Evolutionary conservation across 2,113 vertebrate species (phyloP).

Genomic region (Ceyx melanurus): DNA sequence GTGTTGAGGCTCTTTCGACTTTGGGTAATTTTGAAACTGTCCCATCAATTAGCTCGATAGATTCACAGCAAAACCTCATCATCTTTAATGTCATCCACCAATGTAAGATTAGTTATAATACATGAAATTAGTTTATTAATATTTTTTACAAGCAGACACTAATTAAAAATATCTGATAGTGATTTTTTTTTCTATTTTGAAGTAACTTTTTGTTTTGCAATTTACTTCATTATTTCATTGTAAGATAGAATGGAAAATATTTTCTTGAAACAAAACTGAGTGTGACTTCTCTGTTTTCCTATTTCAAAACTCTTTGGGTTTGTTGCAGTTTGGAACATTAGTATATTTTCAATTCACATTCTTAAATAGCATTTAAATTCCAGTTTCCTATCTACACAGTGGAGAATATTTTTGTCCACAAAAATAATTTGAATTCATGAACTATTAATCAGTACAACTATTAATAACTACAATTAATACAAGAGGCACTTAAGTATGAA

Average conservation of each 20-base stretch:
- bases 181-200: neutral
- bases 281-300: neutral
- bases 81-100: neutral
- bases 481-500: conserved; percentile 33
- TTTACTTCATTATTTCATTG: neutral
- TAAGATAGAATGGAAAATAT: neutral
- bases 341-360: conserved; percentile 17
- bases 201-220: neutral
- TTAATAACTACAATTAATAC: conserved; percentile 44
- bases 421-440: conserved; percentile 43
- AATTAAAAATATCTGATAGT: neutral
- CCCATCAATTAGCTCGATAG: neutral
- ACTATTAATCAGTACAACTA: conserved; percentile 37
- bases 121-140: neutral
- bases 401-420: conserved; percentile 23
- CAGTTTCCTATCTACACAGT: neutral
- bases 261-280: conserved; percentile 13
- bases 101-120: neutral
- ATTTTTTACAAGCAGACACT: neutral
- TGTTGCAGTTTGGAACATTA: conserved; percentile 3
- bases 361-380: conserved; percentile 7
- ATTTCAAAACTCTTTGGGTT: conserved; percentile 19
- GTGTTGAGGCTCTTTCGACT: neutral
- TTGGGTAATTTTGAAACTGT: neutral
- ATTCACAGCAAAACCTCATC: neutral